These are phyloP conservation scores for Cheilosia urbana DNA, from an alignment of 2,888 invertebrate genomes.

Conservation along the genomic window DNA sequence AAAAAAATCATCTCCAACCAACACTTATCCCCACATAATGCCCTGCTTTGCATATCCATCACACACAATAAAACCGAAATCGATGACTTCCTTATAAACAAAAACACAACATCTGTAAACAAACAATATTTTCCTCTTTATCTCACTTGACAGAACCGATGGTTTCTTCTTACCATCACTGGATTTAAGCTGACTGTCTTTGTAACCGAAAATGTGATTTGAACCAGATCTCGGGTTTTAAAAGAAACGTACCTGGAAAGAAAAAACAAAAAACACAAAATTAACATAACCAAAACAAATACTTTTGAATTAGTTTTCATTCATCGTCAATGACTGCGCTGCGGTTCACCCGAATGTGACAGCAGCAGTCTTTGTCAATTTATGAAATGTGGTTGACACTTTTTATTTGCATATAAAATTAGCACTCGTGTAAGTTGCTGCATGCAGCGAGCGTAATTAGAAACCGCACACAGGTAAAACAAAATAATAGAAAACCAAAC, in stretches of 20 bases:
- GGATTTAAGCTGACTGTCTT: slow-evolving; percentile 23
- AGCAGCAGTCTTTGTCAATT: slow-evolving; percentile 56
- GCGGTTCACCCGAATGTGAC: slow-evolving; percentile 63
- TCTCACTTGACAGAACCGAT: slow-evolving; percentile 28
- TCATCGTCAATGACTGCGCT: slow-evolving; percentile 34
- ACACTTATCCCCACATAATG: not conserved
- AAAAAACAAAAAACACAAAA: slow-evolving; percentile 16
- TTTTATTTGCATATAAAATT: slow-evolving; percentile 51
- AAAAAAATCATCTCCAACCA: slow-evolving; percentile 25
- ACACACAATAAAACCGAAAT: slow-evolving; percentile 20
- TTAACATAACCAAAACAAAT: slow-evolving; percentile 37
- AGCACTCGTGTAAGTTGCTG: slow-evolving; percentile 9
- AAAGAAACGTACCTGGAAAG: slow-evolving; percentile 37
- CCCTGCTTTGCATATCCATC: slow-evolving; percentile 1
- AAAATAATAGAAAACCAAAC: slow-evolving; percentile 8
- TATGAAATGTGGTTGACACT: slow-evolving; percentile 54
- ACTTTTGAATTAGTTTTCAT: slow-evolving; percentile 37
- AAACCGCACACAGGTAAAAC: slow-evolving; percentile 50
- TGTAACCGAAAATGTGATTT: not conserved
- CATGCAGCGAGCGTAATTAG: slow-evolving; percentile 48
- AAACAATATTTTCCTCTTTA: slow-evolving; percentile 33
- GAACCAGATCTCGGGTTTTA: not conserved
- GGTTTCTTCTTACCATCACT: slow-evolving; percentile 41
- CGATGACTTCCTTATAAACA: slow-evolving; percentile 56
- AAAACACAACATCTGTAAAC: slow-evolving; percentile 41